Conservation (phyloP, 2,113 vertebrate species). For the Eublepharis macularius region DNA sequence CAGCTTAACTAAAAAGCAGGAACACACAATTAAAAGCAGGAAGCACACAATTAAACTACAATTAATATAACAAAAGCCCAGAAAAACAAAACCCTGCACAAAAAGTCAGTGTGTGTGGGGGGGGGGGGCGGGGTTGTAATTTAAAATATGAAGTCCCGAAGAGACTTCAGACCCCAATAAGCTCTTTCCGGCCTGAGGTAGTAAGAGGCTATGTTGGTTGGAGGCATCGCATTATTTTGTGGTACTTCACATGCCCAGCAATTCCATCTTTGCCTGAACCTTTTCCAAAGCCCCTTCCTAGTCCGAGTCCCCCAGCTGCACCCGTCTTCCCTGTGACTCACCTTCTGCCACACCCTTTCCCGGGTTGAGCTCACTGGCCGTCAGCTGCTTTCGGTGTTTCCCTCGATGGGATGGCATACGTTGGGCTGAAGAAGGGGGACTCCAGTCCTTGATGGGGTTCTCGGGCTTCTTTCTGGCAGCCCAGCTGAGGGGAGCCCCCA, state of each 20-base stretch:
- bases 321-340: neutral
- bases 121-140: too few species aligned
- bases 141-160: too few species aligned
- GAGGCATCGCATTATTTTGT: neutral
- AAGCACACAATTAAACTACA: too few species aligned
- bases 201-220: neutral
- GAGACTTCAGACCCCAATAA: neutral
- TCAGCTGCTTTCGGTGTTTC: neutral
- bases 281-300: neutral
- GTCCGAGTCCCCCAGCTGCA: neutral
- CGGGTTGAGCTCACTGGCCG: neutral
- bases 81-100: too few species aligned
- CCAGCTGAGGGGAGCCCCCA: neutral
- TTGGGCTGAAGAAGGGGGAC: neutral
- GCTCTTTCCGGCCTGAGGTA: neutral
- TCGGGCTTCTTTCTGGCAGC: neutral
- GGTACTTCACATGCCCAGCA: neutral
- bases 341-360: constrained; percentile 20
- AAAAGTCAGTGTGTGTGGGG: too few species aligned
- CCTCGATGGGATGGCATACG: neutral
- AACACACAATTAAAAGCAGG: too few species aligned
- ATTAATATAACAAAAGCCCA: too few species aligned
- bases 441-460: neutral
- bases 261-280: neutral
- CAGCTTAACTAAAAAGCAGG: too few species aligned